Evolutionary conservation across 1,140 invertebrate species (phyloP), one percentile per base, ranked within the genome.

Genomic region (Theocolax elegans): DNA sequence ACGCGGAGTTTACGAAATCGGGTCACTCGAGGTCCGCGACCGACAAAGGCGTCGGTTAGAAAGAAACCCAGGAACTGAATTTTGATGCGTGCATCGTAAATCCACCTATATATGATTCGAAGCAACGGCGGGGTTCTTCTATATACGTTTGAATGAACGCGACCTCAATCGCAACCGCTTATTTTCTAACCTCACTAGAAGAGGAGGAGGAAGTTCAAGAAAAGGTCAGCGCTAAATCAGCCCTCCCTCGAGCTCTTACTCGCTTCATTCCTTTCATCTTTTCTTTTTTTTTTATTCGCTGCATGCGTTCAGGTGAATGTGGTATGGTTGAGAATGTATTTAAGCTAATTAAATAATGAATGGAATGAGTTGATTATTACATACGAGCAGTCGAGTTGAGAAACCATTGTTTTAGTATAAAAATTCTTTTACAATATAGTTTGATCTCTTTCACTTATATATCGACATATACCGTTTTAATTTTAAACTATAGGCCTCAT

Each of bases 111-210:
- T n/a, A n/a, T n/a, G n/a, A n/a, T n/a, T n/a, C n/a, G 31, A 35
- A 35, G 10, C 4, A 35, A 35, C 31, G 31, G 10, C n/a, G 44
- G 21, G 21, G 35, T 59, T 23, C 42, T n/a, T 44, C 23, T 29
- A 44, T 19, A 27, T 6, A 19, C 3, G 3, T 49, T 48, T 63
- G 60, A 63, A 63, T 63, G 60, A 49, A 49, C 23, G 10, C 60
- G 60, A 63, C 60, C 60, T 49, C 60, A 23, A 49, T 63, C 60
- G 54, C n/a, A n/a, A n/a, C n/a, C n/a, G n/a, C n/a, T n/a, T n/a
- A n/a, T n/a, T n/a, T n/a, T n/a, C n/a, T n/a, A n/a, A n/a, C n/a
- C n/a, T n/a, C n/a, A n/a, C n/a, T n/a, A n/a, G n/a, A n/a, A n/a
- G n/a, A n/a, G n/a, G n/a, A n/a, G n/a, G n/a, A n/a, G n/a, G n/a